Evolutionary conservation across 1,140 invertebrate genomes (phyloP).

Genomic region (Drosophila melanica): DNA sequence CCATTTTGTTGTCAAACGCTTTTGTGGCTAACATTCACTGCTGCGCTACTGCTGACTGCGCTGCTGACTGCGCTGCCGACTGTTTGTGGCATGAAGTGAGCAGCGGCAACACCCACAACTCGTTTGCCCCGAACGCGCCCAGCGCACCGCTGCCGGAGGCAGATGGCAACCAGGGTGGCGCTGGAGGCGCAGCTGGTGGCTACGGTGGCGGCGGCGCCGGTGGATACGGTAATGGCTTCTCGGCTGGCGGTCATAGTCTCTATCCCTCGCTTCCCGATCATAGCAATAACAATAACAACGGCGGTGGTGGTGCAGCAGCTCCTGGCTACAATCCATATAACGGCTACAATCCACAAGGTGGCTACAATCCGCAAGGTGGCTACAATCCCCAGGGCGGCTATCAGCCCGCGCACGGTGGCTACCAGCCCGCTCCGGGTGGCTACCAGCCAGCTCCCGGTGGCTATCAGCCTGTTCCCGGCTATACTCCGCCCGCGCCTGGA

Average conservation of each 20-base stretch:
- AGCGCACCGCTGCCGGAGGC: constrained; percentile 68
- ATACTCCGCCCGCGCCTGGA: constrained; percentile 65
- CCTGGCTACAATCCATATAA: constrained; percentile 44
- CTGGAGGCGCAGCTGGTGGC: constrained; percentile 44
- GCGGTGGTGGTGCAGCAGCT: constrained; percentile 38
- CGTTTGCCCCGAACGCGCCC: constrained; percentile 71
- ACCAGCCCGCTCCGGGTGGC: constrained; percentile 52
- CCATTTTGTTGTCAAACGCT: constrained; percentile 33
- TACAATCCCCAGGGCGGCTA: constrained; percentile 62
- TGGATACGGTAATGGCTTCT: constrained; percentile 79
- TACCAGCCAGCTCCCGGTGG: constrained; percentile 57
- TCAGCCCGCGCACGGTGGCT: constrained; percentile 39
- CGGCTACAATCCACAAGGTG: constrained; percentile 53
- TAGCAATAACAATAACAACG: constrained; percentile 39
- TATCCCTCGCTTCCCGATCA: constrained; percentile 74
- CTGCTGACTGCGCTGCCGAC: constrained; percentile 14
- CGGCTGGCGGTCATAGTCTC: constrained; percentile 79
- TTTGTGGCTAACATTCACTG: constrained; percentile 58
- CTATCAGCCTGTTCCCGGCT: constrained; percentile 64
- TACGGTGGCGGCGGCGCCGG: constrained; percentile 56
- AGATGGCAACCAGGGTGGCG: constrained; percentile 45
- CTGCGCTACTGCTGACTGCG: constrained; percentile 46
- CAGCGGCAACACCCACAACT: constrained; percentile 69
- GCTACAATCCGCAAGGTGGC: constrained; percentile 62
- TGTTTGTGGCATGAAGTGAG: constrained; percentile 39